Evolutionary conservation across 2,113 vertebrate species (phyloP).

Genomic region (Rhinopomastus cyanomelas): DNA sequence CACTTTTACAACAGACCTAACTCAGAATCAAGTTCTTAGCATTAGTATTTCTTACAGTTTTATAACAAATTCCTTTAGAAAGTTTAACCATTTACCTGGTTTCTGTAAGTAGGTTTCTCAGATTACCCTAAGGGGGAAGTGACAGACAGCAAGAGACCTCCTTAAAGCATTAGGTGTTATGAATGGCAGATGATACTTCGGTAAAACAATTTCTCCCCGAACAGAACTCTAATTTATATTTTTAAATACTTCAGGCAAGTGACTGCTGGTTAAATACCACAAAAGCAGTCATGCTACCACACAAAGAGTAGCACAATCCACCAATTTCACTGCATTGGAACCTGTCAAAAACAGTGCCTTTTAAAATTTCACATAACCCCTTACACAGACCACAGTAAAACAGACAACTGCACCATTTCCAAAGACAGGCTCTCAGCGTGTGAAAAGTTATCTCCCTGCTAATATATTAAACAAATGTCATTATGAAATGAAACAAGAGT

Average conservation of each 20-base stretch:
- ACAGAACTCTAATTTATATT: not conserved
- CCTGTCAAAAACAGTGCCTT: not conserved
- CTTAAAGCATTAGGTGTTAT: not conserved
- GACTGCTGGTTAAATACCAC: not conserved
- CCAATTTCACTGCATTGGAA: not conserved
- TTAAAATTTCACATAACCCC: not conserved
- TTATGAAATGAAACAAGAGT: not conserved
- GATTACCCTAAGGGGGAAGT: accelerated
- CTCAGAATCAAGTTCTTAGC: not conserved
- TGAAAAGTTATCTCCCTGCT: not conserved
- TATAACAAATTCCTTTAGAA: not conserved
- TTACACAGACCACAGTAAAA: not conserved
- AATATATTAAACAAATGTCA: not conserved
- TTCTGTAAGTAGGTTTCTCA: not conserved
- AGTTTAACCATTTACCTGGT: not conserved
- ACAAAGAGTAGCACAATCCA: not conserved
- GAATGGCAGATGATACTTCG: not conserved
- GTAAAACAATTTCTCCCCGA: not conserved
- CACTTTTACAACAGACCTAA: not conserved
- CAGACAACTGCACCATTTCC: not conserved
- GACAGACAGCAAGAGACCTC: not conserved
- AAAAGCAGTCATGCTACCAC: not conserved
- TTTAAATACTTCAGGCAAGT: not conserved
- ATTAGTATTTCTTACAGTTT: not conserved
- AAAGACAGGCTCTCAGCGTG: not conserved